Percentiles rank a stretch among this genome's conserved stretches.
These are phyloP conservation scores for Pogonocichla stellata DNA, from an alignment of 2,113 vertebrate species.

Conservation along the genomic window DNA sequence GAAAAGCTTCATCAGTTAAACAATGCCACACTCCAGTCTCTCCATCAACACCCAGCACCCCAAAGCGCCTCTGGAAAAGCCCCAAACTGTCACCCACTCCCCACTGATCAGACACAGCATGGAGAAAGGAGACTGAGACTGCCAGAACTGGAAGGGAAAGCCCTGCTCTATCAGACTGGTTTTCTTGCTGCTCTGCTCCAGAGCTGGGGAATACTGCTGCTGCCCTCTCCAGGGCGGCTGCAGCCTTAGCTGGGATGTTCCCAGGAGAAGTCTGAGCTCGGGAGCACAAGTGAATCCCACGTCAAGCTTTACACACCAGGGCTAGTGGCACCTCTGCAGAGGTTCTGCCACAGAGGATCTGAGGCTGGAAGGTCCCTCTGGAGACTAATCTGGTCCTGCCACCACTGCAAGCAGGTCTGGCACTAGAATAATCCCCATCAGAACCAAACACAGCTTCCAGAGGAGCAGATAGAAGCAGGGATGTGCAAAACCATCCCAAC, in stretches of 20 bases:
- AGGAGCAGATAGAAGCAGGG: fast-evolving
- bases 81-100: background rate
- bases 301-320: background rate
- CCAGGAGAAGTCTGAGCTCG: fast-evolving
- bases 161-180: background rate
- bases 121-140: background rate
- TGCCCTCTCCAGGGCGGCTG: constrained; percentile 50
- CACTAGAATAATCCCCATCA: background rate
- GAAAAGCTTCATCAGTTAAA: background rate
- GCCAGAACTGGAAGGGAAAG: background rate
- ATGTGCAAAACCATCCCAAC: background rate
- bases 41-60: background rate
- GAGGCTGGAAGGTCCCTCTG: background rate
- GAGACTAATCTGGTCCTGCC: background rate
- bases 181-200: background rate
- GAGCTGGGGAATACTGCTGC: background rate
- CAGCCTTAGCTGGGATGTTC: background rate
- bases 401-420: background rate
- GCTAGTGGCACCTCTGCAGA: background rate
- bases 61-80: background rate
- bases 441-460: background rate
- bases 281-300: background rate
- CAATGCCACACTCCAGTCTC: fast-evolving
- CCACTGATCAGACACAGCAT: background rate
- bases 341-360: background rate